Evolutionary conservation across 2,888 invertebrate species (phyloP), one percentile per base, ranked within the genome.

Genomic region (Tryphoninae sp.): DNA sequence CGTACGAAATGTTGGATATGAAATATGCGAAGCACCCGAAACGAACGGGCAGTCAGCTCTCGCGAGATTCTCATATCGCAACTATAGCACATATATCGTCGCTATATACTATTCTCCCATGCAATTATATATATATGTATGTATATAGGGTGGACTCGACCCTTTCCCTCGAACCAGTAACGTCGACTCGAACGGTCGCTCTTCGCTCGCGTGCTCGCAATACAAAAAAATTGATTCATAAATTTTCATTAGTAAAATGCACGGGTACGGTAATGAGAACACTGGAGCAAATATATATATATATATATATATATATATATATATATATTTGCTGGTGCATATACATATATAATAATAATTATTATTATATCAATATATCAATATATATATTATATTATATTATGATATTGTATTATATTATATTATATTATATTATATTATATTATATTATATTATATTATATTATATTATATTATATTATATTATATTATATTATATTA

Each of bases 1-100:
- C 85, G 85, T 83, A 85, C 85, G 87, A 89, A 88, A 90, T 88
- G 89, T 89, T 86, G 86, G 86, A 87, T 84, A 85, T 86, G 83
- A 87, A 88, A 86, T 85, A 85, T 83, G 80, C 81, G 85, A 64
- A 79, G 80, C 67, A 79, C 71, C 81, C 75, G 26, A 82, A 82
- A 82, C 79, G 75, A 79, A 82, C 79, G 82, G 71, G 64, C 71
- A 67, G 79, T 76, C 68, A 68, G 72, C 68, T 76, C 79, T 51
- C 62, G 42, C 72, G 82, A 79, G 73, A 79, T 82, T 79, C 68
- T 65, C 79, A 58, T 79, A 42, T 68, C 76, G 26, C 72, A 64
- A 55, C 62, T 45, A 45, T 45, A 45, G 45, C 45, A 45, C 13
- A 45, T 45, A 45, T 13, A 45, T 13, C 13, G 9, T 45, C 13